Evolutionary conservation across 64 coral and sea anemone species (phyloP), one percentile per base, ranked within the genome.

Genomic region (Pocillopora verrucosa): DNA sequence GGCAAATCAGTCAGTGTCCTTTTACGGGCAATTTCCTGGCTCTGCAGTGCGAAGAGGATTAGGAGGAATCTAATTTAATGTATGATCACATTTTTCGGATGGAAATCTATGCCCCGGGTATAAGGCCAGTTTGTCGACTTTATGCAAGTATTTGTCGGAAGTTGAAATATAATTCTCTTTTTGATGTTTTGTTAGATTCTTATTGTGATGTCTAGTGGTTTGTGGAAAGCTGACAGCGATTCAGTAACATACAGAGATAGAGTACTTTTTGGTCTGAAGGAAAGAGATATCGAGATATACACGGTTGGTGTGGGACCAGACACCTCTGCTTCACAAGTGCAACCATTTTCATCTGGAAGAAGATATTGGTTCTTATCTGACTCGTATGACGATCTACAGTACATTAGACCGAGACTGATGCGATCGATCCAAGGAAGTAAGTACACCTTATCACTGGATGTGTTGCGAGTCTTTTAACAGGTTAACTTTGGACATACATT

Each of bases 121-220:
- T 51, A 7, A 0, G 41, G 3, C 41, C 41, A 51, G 41, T 51
- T 51, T 51, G 3, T 7, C 7, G 3, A 4, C 7, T 51, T 0
- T 51, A 51, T 41, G 38, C 16, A n/a, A 79, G 36, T 3, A 79
- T 79, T 11, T 45, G 26, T 79, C 20, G 56, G 36, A 1, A 41
- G 13, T 36, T 51, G 34, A 9, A 34, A 30, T 9, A 19, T 17
- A 19, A 37, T 36, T 24, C 35, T 24, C 37, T 11, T 13, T 38
- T 57, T 30, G 3, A 58, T 37, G 67, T 5, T 65, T 9, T 84
- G 3, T 34, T 76, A 92, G 90, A 68, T 92, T 45, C 35, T 92
- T 74, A 65, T 92, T 34, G 84, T 92, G 56, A 61, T 92, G 5
- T 65, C 82, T 45, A 65, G 76, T 76, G 90, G 81, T 20, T 61